phyloP scores from a whole-genome alignment of 2,888 invertebrate species.

The Herminia tarsipennalis region DNA sequence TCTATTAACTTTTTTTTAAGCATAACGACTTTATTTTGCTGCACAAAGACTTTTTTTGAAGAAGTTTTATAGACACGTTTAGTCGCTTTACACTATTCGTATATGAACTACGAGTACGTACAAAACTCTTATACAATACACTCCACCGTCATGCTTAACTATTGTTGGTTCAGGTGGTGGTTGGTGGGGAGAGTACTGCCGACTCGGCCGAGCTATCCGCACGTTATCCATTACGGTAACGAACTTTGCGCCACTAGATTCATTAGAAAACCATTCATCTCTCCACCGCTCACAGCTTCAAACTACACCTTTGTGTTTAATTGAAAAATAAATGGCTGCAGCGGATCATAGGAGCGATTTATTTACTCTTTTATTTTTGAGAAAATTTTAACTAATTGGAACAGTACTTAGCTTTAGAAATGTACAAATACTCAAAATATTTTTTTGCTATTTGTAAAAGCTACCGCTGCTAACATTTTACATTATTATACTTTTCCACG shows the following conservation, averaged over 20 bases:
- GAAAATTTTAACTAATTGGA: too few relatives aligned
- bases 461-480: too few relatives aligned
- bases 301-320: constrained; percentile 34
- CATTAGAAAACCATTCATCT: constrained; percentile 78
- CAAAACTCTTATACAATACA: constrained; percentile 5
- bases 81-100: too few relatives aligned
- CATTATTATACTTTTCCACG: too few relatives aligned
- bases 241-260: constrained; percentile 70
- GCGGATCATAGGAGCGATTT: constrained; percentile 13
- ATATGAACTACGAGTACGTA: too few relatives aligned
- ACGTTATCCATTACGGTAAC: constrained; percentile 70
- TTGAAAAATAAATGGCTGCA: constrained; percentile 35
- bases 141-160: constrained; percentile 7
- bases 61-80: too few relatives aligned
- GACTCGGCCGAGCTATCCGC: constrained; percentile 16
- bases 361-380: neutral
- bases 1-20: too few relatives aligned
- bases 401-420: too few relatives aligned
- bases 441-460: too few relatives aligned
- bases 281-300: constrained; percentile 21
- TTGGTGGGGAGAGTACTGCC: neutral
- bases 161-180: constrained; percentile 5
- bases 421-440: too few relatives aligned
- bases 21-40: too few relatives aligned
- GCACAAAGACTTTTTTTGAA: too few relatives aligned